A percentile compares a stretch with the other conserved stretches of the same genome.
These are phyloP conservation scores for Plectrocnemia conspersa DNA, from an alignment of 1,140 invertebrate species.

Conservation along the genomic window DNA sequence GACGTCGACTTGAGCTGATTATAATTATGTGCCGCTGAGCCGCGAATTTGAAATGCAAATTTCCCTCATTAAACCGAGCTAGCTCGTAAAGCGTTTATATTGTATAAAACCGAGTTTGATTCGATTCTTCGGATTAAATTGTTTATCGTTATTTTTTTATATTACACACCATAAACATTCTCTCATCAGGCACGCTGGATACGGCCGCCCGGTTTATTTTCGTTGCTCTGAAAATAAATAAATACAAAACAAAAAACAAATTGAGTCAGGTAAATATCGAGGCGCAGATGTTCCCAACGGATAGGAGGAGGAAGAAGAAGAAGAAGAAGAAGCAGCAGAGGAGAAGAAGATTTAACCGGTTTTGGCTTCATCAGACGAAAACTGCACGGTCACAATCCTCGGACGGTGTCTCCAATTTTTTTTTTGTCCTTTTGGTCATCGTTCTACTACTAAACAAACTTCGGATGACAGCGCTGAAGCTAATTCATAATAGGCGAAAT, in stretches of 20 bases:
- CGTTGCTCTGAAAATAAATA: conserved; percentile 18
- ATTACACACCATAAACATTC: conserved; percentile 20
- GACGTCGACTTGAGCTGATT: conserved; percentile 7
- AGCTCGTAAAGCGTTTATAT: too few relatives aligned
- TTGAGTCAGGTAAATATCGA: conserved; percentile 16
- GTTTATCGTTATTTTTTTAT: conserved; percentile 18
- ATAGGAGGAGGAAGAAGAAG: too few relatives aligned
- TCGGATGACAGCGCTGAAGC: too few relatives aligned
- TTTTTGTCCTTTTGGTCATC: background rate
- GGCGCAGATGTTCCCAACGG: conserved; percentile 4
- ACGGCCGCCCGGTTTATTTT: conserved; percentile 17
- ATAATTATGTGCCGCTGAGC: conserved; percentile 8
- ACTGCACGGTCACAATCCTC: conserved; percentile 8
- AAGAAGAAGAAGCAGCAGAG: too few relatives aligned
- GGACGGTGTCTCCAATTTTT: background rate
- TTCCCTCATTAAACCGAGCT: too few relatives aligned
- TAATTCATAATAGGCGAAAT: too few relatives aligned
- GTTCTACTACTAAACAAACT: too few relatives aligned
- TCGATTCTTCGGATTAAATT: too few relatives aligned
- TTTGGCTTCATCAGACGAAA: conserved; percentile 11
- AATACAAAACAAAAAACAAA: conserved; percentile 22
- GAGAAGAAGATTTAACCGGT: conserved; percentile 11
- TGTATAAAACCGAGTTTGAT: too few relatives aligned
- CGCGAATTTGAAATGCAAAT: too few relatives aligned
- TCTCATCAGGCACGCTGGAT: conserved; percentile 15